Percentiles rank a stretch among this genome's conserved stretches.
Conservation (phyloP, 2,888 invertebrate species). For the Drosophila anceps region DNA sequence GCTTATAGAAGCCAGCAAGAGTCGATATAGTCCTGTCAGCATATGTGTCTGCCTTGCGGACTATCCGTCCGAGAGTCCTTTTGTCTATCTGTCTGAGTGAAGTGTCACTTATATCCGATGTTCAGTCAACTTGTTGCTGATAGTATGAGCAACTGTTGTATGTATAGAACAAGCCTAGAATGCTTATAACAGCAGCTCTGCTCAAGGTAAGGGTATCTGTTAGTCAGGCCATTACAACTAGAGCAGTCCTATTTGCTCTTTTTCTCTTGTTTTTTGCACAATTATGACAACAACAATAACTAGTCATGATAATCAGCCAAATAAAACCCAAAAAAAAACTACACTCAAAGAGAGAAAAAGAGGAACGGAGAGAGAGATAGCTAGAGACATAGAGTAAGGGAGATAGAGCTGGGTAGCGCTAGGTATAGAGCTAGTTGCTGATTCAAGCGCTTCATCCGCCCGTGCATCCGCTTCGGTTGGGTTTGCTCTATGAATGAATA, state of each 20-base stretch:
- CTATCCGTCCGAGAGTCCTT: neutral
- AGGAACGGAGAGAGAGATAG: constrained; percentile 5
- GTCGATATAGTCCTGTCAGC: neutral
- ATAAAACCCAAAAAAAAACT: constrained; percentile 47
- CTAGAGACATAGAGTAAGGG: neutral
- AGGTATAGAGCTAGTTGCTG: constrained; percentile 43
- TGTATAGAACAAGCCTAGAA: neutral
- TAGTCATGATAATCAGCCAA: constrained; percentile 72
- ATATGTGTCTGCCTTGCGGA: too few species aligned
- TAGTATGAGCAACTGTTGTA: neutral
- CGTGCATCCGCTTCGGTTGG: constrained; percentile 76
- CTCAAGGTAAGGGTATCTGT: neutral
- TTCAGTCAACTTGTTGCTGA: neutral
- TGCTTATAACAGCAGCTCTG: neutral
- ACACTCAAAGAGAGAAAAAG: neutral
- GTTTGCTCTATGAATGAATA: constrained; percentile 72
- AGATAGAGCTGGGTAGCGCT: constrained; percentile 12
- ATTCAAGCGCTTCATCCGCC: constrained; percentile 80
- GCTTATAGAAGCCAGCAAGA: too few species aligned
- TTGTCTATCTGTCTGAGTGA: neutral
- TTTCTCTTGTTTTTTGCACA: constrained; percentile 53
- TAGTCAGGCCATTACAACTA: neutral
- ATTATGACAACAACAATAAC: constrained; percentile 69
- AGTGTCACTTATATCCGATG: neutral
- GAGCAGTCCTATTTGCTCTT: constrained; percentile 7